A percentile compares a stretch with the other conserved stretches of the same genome.
phyloP scores from a whole-genome alignment of 2,888 invertebrate species.

The Matsumyia berberina region DNA sequence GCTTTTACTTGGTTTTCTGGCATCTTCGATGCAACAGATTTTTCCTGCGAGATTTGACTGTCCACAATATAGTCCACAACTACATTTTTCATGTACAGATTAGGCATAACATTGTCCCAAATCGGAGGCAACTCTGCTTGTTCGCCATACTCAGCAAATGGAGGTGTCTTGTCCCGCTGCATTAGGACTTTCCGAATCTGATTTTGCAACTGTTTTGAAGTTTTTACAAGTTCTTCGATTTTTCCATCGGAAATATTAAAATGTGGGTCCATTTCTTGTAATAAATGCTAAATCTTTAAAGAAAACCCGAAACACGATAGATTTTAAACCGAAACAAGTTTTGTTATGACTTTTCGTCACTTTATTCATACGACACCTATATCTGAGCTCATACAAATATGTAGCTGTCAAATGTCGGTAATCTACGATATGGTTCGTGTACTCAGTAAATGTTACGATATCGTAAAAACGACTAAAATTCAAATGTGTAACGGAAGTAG shows the following conservation, averaged over 20 bases:
- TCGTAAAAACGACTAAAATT: background rate
- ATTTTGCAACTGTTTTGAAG: conserved; percentile 55
- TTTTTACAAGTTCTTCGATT: conserved; percentile 41
- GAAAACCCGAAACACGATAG: too few species aligned
- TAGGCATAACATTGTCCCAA: background rate
- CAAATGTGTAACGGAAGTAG: too few species aligned
- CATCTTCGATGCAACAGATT: background rate
- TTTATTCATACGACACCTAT: background rate
- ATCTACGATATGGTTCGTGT: background rate
- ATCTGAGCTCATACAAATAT: background rate
- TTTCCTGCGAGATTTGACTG: background rate
- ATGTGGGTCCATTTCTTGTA: background rate
- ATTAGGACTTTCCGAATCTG: conserved; percentile 40
- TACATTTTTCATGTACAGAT: conserved; percentile 7
- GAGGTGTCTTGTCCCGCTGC: background rate
- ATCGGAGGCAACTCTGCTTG: background rate
- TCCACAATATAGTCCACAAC: background rate
- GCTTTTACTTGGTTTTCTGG: background rate
- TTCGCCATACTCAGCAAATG: background rate
- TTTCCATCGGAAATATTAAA: background rate
- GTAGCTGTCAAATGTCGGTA: too few species aligned
- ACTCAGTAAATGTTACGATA: background rate
- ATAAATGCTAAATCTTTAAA: too few species aligned
- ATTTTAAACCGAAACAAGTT: too few species aligned
- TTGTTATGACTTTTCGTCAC: too few species aligned